phyloP scores from a whole-genome alignment of 2,797 vertebrate species.

The Schizopygopsis pylzovi region DNA sequence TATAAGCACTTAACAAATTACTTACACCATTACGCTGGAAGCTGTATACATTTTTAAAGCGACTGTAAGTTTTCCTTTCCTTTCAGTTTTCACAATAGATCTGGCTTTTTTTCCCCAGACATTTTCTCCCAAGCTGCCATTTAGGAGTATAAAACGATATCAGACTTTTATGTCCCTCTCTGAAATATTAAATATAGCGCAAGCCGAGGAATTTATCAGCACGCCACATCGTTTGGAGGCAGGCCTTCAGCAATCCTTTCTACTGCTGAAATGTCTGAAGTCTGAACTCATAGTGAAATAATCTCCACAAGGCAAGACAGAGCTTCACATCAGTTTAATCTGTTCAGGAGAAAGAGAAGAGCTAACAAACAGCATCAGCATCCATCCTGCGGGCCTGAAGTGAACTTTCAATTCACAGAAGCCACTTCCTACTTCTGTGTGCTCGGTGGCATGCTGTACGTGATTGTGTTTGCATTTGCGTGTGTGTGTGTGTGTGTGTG shows the following conservation, averaged over 20 bases:
- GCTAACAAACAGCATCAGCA: constrained; percentile 52
- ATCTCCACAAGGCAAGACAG: constrained; percentile 49
- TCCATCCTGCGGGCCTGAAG: constrained; percentile 43
- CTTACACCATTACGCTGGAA: constrained; percentile 72
- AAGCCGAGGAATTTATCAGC: constrained; percentile 64
- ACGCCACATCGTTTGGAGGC: constrained; percentile 50
- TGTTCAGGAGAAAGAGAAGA: constrained; percentile 44
- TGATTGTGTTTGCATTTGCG: constrained; percentile 38
- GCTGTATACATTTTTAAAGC: constrained; percentile 73
- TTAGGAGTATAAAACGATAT: constrained; percentile 65
- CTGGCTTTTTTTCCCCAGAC: constrained; percentile 60
- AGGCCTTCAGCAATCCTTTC: constrained; percentile 55
- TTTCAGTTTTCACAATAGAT: constrained; percentile 64
- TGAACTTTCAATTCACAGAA: constrained; percentile 19
- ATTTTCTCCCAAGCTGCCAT: constrained; percentile 66
- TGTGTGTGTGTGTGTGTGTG: background rate
- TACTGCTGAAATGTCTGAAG: constrained; percentile 59
- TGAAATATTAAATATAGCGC: constrained; percentile 60
- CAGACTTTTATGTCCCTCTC: constrained; percentile 60
- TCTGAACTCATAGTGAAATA: constrained; percentile 58
- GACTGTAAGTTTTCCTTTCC: constrained; percentile 60
- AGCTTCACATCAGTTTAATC: constrained; percentile 55
- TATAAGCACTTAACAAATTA: constrained; percentile 77
- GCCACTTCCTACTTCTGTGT: constrained; percentile 30
- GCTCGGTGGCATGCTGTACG: constrained; percentile 6